phyloP scores from a whole-genome alignment of 2,888 invertebrate genomes.

The Melikaiella ostensackeni region DNA sequence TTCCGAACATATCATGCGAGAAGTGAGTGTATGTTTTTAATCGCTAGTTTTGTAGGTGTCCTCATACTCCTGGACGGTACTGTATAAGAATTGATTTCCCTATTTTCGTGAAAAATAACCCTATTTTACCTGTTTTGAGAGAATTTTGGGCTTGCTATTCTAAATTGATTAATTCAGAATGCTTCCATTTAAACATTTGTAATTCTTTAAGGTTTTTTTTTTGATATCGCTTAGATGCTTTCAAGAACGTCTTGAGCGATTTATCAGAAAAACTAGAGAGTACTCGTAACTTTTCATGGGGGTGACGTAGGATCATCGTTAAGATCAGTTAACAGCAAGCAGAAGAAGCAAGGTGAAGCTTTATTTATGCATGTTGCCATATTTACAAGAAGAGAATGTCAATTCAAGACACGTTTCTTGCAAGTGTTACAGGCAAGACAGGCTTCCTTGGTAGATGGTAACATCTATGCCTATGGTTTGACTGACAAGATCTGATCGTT shows the following conservation, averaged over 20 bases:
- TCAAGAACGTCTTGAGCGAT: not conserved
- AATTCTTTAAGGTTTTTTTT: not conserved
- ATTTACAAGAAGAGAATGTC: constrained; percentile 12
- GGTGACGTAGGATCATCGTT: not conserved
- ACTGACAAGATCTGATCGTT: constrained; percentile 35
- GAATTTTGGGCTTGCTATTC: no score
- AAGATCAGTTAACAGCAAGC: not conserved
- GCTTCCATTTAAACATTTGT: not conserved
- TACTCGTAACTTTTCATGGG: not conserved
- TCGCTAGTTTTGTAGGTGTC: no score
- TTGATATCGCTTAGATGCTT: not conserved
- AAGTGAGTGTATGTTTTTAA: no score
- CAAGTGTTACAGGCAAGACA: not conserved
- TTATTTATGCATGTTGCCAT: constrained; percentile 8
- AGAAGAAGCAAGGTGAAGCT: not conserved
- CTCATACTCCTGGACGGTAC: no score
- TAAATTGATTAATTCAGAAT: no score
- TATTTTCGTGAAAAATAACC: no score
- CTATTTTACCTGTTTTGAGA: no score
- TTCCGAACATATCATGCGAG: no score
- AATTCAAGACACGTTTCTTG: not conserved
- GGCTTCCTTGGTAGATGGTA: not conserved
- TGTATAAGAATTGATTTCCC: no score
- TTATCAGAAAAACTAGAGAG: not conserved
- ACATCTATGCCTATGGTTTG: not conserved